Evolutionary conservation across 2,888 invertebrate species (phyloP), one percentile per base, ranked within the genome.

Genomic region (Liodrosophila aerea): DNA sequence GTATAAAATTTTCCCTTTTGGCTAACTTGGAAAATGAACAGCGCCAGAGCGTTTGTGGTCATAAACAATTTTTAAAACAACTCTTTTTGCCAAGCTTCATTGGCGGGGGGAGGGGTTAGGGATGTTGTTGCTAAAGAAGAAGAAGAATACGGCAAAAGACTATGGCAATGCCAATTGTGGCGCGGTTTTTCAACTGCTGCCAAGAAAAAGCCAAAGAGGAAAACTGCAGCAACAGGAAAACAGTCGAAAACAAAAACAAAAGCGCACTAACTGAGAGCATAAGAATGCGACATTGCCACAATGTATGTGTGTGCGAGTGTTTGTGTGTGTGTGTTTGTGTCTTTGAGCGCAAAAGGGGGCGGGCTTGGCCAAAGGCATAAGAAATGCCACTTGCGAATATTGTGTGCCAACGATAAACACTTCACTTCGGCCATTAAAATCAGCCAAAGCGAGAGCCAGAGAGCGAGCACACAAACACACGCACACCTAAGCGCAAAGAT

Each of bases 401-500:
- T 85, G 87, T 87, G 81, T 87, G 87, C 87, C 81, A 87, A 87
- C 89, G 77, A 89, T 89, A 89, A 89, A 89, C 88, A 89, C 89
- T 89, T 89, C 89, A 89, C 85, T 89, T 88, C 89, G 89, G 89
- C 89, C 89, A 89, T 89, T 89, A 89, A 89, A 89, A 89, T 88
- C 87, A 84, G 63, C 59, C 74, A 64, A 51, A 60, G 64, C 63
- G 69, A 18, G 64, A 36, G 52, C 41, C 43, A 22, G 50, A 29
- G 56, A 45, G 52, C 18, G 44, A 49, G 58, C 37, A 56, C 33
- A 54, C 40, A 46, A 50, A 36, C 52, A 22, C 31, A 41, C 39
- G n/a, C 40, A 36, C 15, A 34, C 31, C 44, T 15, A 30, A 33
- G 41, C 56, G 36, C 65, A 70, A 40, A 58, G 54, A 40, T 39